Evolutionary conservation across 37 sponge, comb jelly and placozoan genomes (phyloP), one percentile per base, ranked within the genome.

Genomic region (Aplysina aerophoba): DNA sequence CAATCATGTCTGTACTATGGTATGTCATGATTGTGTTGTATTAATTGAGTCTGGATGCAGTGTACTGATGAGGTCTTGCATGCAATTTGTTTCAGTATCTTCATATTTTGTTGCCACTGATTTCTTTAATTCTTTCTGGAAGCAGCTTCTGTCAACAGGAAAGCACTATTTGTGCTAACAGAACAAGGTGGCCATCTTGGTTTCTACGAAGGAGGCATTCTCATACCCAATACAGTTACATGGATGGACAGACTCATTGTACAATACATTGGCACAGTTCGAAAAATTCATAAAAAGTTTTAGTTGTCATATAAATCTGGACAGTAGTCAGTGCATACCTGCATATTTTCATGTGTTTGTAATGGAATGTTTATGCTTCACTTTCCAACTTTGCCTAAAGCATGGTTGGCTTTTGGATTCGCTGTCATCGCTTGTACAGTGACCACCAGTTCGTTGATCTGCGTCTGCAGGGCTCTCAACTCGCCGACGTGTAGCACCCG

Each of bases 401-500:
- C 83, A 20, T 91, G 90, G 73, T 98, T 91, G 0, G 99, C 97
- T 66, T 96, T 99, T 2, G 99, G 99, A 62, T 99, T 85, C 13
- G 99, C 97, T 54, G 99, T 99, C 27, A 97, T 67, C 17, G 71
- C 67, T 83, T 99, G 99, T 0, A 88, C 94, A 30, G 92, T 83
- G 25, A 99, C 97, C 34, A 99, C 97, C 41, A 96, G 59, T 71
- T 91, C 93, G 64, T 99, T 99, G 34, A 99, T 93, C 21, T 82
- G 44, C 4, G 97, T 99, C 82, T 99, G 99, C 20, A 99, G 81
- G 24, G 79, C 20, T 22, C 99, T 74, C 0, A 99, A 83, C 68
- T 99, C 99, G 16, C 80, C 67, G 21, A 97, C 79, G 80, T 99
- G 99, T 5, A 99, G 88, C 17, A 99, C 77, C 36, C 97, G 87